Percentiles rank a stretch among this genome's conserved stretches.
Conservation (phyloP, 2,113 vertebrate species). For the Ellobius talpinus region DNA sequence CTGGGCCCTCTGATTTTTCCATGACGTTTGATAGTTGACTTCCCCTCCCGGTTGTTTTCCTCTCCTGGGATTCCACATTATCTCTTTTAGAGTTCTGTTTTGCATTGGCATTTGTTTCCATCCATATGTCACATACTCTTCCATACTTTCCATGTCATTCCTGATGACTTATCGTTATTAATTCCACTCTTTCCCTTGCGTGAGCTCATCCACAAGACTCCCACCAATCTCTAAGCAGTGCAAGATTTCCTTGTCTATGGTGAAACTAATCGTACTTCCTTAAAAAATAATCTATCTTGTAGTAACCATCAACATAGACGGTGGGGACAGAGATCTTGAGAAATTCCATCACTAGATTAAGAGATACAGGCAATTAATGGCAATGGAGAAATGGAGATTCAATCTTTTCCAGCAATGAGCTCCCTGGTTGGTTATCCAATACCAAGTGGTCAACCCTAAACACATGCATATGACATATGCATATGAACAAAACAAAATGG, state of each 20-base stretch:
- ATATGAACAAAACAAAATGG: neutral
- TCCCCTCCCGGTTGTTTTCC: neutral
- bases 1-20: neutral
- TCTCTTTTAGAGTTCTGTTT: constrained; percentile 23
- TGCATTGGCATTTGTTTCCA: neutral
- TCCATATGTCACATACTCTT: neutral
- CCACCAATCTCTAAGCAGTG: neutral
- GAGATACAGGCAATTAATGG: neutral
- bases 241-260: neutral
- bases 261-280: neutral
- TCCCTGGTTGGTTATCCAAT: neutral
- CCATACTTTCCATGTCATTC: neutral
- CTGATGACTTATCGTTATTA: constrained; percentile 3
- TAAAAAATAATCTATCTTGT: neutral
- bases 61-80: neutral
- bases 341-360: neutral
- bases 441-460: neutral
- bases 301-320: neutral
- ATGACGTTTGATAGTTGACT: neutral
- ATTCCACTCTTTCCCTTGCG: neutral
- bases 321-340: neutral
- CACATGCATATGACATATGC: neutral
- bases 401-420: neutral
- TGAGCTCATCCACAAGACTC: neutral
- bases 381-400: neutral